phyloP scores from a whole-genome alignment of 2,888 invertebrate species.

The Stomorhina lunata region DNA sequence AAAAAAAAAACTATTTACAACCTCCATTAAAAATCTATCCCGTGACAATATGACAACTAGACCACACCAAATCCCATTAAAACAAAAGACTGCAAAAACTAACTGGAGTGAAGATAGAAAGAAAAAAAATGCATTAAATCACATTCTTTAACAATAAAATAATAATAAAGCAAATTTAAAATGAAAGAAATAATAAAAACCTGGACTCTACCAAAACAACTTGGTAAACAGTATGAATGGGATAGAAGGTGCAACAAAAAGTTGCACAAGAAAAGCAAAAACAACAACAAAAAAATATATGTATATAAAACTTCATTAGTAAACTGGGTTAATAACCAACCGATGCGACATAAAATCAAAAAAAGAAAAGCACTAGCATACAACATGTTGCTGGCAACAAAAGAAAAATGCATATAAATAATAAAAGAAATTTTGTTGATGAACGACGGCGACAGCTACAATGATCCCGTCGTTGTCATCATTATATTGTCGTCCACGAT shows the following conservation, averaged over 20 bases:
- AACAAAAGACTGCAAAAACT: neutral
- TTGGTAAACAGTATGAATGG: constrained; percentile 4
- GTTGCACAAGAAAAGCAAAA: neutral
- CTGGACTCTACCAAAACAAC: constrained; percentile 25
- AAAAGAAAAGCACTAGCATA: constrained; percentile 9
- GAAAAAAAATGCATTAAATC: neutral
- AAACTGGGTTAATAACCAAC: constrained; percentile 65
- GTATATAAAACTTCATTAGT: constrained; percentile 42
- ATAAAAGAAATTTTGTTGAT: constrained; percentile 31
- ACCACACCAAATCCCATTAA: constrained; percentile 58
- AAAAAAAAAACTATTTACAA: constrained; percentile 9
- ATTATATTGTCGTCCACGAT: neutral
- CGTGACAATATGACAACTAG: constrained; percentile 57
- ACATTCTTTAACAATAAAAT: constrained; percentile 29
- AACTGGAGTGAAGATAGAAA: neutral
- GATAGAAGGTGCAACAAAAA: constrained; percentile 9
- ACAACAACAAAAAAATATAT: no score
- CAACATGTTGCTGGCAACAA: constrained; percentile 28
- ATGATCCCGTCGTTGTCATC: neutral
- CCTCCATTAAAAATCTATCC: constrained; percentile 45
- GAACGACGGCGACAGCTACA: constrained; percentile 25
- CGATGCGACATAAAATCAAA: constrained; percentile 53
- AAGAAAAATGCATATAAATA: neutral
- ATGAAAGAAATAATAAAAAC: constrained; percentile 9
- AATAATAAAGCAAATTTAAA: constrained; percentile 40